Evolutionary conservation across 1,140 invertebrate species (phyloP), one percentile per base, ranked within the genome.

Genomic region (Ceratosolen solmsi): DNA sequence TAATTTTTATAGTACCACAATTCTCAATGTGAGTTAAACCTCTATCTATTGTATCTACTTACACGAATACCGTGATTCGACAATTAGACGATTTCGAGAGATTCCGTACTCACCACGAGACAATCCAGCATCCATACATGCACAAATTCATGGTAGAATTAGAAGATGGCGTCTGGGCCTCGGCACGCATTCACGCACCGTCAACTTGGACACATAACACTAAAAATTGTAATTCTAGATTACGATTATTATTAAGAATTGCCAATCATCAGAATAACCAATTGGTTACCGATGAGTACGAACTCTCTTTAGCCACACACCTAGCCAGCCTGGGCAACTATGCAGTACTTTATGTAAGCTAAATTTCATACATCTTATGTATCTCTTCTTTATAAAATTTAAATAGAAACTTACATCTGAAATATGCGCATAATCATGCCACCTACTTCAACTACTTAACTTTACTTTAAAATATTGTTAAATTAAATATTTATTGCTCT

Each of bases 291-390:
- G 73, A 74, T 0, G 0, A 60, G 1, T 82, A 41, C 27, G 74
- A 82, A 27, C 20, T 82, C 0, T 82, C 74, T 1, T 17, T 82
- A 0, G 36, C 49, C 7, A 76, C 33, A 9, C 70, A 71, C 22
- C 22, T 82, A 1, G n/a, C 65, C 0, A 46, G 8, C 36, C 38
- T 49, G 13, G 33, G 41, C n/a, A 27, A 54, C 17, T 82, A 77
- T 36, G 73, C 65, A 11, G 74, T 82, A 0, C 25, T 82, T 54
- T 56, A 68, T 22, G 79, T 75, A 9, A 81, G 79, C 38, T 5
- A 33, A 56, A 4, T 3, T 15, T 5, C 8, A 4, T 58, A 20
- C 54, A 58, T 25, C 20, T 58, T 63, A 63, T 25, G n/a, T n/a
- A 8, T 13, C 17, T 56, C 4, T 56, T 56, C 20, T 22, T 56